Base-by-base conservation (phyloP, 2,888 invertebrate species). In the Phalera bucephala region DNA sequence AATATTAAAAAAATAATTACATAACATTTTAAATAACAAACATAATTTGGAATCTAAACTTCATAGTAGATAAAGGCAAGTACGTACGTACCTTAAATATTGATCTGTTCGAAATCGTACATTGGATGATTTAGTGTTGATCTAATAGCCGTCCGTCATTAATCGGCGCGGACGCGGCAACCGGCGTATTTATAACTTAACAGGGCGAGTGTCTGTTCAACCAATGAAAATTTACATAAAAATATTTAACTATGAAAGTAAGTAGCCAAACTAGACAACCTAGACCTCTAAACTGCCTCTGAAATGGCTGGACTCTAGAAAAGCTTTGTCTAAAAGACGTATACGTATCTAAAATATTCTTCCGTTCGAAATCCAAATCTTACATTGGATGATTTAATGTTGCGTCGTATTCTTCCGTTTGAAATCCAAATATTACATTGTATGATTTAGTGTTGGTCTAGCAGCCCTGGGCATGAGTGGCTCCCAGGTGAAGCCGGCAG, bases 141-240 rank as follows among this genome's bases (percentile, higher is more conserved):
- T 14, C n/a, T 14, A 14, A 14, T n/a, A 11, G 13, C 14, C 14
- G 64, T 64, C 53, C 64, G 72, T 80, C 83, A 85, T 82, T 83
- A 83, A 85, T 82, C 71, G 76, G 64, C 65, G 64, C 58, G 68
- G 37, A 46, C 60, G 63, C 53, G 63, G 57, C 59, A 52, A 59
- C 52, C 27, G 56, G 61, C 60, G 77, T 82, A 81, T 84, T 83
- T 82, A 82, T 81, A 76, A 72, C 65, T 47, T 63, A 71, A 72
- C 72, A 52, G 58, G 64, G 63, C 69, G 63, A 60, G 62, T 60
- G 68, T 71, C 69, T 65, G 50, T 45, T 48, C 53, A 65, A 60
- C 78, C 77, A n/a, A n/a, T n/a, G n/a, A n/a, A n/a, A n/a, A n/a
- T n/a, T n/a, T n/a, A n/a, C n/a, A n/a, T n/a, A n/a, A n/a, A n/a